Conservation (phyloP, 2,888 invertebrate species). For the Caenorhabditis macrosperma region DNA sequence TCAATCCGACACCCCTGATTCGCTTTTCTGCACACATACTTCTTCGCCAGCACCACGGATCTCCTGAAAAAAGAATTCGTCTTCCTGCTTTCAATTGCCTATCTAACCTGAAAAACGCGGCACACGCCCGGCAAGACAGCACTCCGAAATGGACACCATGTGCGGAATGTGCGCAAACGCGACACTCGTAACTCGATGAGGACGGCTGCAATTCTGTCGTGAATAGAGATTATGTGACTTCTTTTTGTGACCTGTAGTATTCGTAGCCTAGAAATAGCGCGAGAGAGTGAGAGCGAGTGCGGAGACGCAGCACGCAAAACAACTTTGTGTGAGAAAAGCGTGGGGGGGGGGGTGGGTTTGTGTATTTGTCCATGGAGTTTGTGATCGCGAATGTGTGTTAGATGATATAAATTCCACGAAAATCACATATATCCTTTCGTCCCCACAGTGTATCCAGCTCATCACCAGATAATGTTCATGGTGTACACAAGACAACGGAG, state of each 20-base stretch:
- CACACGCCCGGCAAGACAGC: constrained; percentile 62
- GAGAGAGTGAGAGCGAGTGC: background rate
- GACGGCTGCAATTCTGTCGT: constrained; percentile 52
- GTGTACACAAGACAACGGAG: too few species aligned
- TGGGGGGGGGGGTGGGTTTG: too few species aligned
- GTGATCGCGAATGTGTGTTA: constrained; percentile 46
- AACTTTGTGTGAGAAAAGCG: constrained; percentile 29
- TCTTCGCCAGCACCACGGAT: constrained; percentile 54
- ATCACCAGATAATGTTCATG: too few species aligned
- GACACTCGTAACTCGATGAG: constrained; percentile 51
- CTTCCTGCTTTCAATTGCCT: background rate
- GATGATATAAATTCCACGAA: background rate
- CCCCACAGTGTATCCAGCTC: too few species aligned
- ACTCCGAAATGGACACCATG: constrained; percentile 69
- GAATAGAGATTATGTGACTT: constrained; percentile 48
- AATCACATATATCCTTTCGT: too few species aligned
- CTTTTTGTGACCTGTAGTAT: constrained; percentile 38
- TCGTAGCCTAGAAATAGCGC: constrained; percentile 1
- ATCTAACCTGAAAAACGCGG: constrained; percentile 65
- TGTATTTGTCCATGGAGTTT: constrained; percentile 47
- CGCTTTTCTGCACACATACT: constrained; percentile 55
- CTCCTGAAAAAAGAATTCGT: too few species aligned
- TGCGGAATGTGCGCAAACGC: constrained; percentile 56
- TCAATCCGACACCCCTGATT: constrained; percentile 50
- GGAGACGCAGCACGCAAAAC: constrained; percentile 34